Evolutionary conservation across 2,113 vertebrate species (phyloP).

Genomic region (Phoenicopterus ruber): DNA sequence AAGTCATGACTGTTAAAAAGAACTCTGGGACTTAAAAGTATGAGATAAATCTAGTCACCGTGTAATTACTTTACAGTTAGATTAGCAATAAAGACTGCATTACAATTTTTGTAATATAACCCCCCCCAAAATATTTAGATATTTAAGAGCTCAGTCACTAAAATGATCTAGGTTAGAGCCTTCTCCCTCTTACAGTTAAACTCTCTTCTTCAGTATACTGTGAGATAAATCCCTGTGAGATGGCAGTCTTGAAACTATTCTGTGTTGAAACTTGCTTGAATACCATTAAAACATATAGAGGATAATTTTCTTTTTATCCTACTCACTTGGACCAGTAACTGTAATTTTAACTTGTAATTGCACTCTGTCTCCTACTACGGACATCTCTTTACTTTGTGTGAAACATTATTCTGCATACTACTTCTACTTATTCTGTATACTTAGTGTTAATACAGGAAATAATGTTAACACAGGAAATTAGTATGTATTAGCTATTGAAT

Average conservation of each 20-base stretch:
- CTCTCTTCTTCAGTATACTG: not conserved
- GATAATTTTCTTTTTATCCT: not conserved
- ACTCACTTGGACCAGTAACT: not conserved
- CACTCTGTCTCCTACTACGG: not conserved
- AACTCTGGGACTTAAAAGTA: not conserved
- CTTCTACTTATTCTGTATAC: not conserved
- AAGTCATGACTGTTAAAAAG: not conserved
- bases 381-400: not conserved
- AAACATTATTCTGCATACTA: not conserved
- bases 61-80: conserved; percentile 34
- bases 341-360: not conserved
- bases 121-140: not conserved
- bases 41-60: not conserved
- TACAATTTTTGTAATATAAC: not conserved
- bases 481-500: conserved; percentile 32
- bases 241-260: not conserved
- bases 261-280: not conserved
- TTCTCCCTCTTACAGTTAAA: not conserved
- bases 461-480: conserved; percentile 39
- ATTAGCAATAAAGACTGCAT: conserved; percentile 20
- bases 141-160: not conserved
- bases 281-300: not conserved
- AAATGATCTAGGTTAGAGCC: not conserved
- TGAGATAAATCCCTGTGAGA: not conserved
- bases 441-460: conserved; percentile 21